phyloP scores from a whole-genome alignment of 2,113 vertebrate species.

The Hemichromis elongatus region DNA sequence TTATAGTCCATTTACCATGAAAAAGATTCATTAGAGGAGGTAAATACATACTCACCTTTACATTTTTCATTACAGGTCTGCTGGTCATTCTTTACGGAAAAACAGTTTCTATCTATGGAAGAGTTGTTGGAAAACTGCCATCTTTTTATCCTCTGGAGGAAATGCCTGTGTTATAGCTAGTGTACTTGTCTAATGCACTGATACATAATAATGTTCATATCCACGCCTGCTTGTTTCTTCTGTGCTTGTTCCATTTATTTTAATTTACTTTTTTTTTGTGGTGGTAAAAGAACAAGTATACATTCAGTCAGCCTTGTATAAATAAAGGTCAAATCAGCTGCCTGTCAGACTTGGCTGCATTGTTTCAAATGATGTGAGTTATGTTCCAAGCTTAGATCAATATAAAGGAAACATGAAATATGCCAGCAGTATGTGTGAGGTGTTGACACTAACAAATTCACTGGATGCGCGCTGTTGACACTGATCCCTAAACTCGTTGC shows the following conservation, averaged over 20 bases:
- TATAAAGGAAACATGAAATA: not conserved
- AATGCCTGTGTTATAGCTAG: not conserved
- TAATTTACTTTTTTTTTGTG: not conserved
- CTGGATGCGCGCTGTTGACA: not conserved
- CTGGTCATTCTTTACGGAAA: not conserved
- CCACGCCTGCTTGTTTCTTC: not conserved
- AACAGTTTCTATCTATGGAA: not conserved
- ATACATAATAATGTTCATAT: not conserved
- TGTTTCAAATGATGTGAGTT: not conserved
- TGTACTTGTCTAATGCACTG: not conserved
- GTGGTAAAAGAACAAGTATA: not conserved
- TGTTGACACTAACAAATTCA: not conserved
- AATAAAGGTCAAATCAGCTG: not conserved
- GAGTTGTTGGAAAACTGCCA: not conserved
- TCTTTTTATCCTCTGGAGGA: not conserved
- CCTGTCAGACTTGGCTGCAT: not conserved
- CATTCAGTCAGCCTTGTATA: not conserved
- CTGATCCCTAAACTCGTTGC: conserved; percentile 32
- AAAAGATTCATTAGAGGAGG: conserved; percentile 9
- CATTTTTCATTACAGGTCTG: conserved; percentile 5
- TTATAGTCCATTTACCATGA: not conserved
- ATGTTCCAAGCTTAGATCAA: not conserved
- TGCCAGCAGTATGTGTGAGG: not conserved
- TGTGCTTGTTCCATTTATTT: not conserved
- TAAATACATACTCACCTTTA: not conserved